phyloP scores from a whole-genome alignment of 2,797 vertebrate species.

The Paedocypris micromegethes region DNA sequence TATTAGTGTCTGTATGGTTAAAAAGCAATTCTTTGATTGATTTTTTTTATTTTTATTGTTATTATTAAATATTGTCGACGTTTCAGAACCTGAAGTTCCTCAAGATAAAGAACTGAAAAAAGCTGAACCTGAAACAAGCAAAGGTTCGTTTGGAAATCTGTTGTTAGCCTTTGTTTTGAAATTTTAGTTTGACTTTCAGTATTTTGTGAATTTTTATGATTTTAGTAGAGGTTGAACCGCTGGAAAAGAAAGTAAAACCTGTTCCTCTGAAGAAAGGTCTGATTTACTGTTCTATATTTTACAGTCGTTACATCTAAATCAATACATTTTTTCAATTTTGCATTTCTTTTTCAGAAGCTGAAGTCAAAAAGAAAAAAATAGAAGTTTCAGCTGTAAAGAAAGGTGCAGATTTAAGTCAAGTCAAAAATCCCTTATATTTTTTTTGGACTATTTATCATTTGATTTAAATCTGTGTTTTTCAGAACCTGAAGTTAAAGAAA shows the following conservation, averaged over 20 bases:
- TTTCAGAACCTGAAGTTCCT: conserved; percentile 27
- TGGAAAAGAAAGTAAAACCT: conserved; percentile 43
- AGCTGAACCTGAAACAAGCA: too few relatives aligned
- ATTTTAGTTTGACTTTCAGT: too few relatives aligned
- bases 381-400: conserved; percentile 23
- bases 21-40: too few relatives aligned
- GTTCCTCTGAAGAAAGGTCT: not conserved
- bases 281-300: not conserved
- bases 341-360: conserved; percentile 6
- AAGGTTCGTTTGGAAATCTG: too few relatives aligned
- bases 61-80: not conserved
- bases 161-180: too few relatives aligned
- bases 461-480: not conserved
- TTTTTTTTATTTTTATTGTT: not conserved
- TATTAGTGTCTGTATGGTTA: too few relatives aligned
- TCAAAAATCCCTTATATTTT: not conserved
- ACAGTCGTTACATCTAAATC: not conserved
- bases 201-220: not conserved
- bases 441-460: not conserved
- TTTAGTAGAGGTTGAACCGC: conserved; percentile 33
- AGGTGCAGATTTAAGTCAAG: conserved; percentile 3
- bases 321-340: not conserved
- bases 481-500: conserved; percentile 8
- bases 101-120: too few relatives aligned
- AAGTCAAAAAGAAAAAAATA: conserved; percentile 17